These are phyloP conservation scores for Acleris literana DNA, from an alignment of 2,888 invertebrate genomes.

Conservation along the genomic window DNA sequence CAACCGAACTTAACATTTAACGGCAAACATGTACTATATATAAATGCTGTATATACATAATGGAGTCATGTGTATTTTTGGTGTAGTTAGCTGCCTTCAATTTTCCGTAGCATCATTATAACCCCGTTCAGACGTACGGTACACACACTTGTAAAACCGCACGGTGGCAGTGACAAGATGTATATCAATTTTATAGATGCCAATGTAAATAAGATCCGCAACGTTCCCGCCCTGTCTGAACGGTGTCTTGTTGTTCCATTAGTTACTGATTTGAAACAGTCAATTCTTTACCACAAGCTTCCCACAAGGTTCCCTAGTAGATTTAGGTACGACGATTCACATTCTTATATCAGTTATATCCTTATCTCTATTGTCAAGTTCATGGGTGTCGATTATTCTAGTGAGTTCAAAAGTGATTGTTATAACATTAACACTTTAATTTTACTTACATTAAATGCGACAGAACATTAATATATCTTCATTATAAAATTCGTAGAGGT, in stretches of 20 bases:
- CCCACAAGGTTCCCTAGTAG: no score
- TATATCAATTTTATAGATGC: no score
- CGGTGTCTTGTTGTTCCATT: no score
- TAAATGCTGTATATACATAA: constrained; percentile 66
- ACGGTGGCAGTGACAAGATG: no score
- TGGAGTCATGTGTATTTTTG: constrained; percentile 49
- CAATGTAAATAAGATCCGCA: no score
- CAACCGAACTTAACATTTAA: constrained; percentile 60
- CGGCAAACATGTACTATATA: constrained; percentile 43
- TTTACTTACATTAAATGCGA: constrained; percentile 69
- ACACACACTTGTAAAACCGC: no score
- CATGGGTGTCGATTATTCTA: constrained; percentile 49
- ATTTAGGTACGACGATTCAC: neutral
- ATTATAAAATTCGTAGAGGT: constrained; percentile 74
- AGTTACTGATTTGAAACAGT: no score
- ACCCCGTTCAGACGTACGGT: no score
- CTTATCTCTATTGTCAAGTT: constrained; percentile 26
- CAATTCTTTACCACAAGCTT: no score
- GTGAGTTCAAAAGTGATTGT: constrained; percentile 67
- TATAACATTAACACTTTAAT: constrained; percentile 46
- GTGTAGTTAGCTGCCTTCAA: constrained; percentile 15
- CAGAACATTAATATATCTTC: constrained; percentile 58
- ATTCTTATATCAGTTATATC: neutral
- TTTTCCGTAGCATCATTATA: constrained; percentile 17
- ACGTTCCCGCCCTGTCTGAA: no score